Percentiles rank a stretch among this genome's conserved stretches.
phyloP scores from a whole-genome alignment of 2,888 invertebrate genomes.

The Lochmaea capreae region DNA sequence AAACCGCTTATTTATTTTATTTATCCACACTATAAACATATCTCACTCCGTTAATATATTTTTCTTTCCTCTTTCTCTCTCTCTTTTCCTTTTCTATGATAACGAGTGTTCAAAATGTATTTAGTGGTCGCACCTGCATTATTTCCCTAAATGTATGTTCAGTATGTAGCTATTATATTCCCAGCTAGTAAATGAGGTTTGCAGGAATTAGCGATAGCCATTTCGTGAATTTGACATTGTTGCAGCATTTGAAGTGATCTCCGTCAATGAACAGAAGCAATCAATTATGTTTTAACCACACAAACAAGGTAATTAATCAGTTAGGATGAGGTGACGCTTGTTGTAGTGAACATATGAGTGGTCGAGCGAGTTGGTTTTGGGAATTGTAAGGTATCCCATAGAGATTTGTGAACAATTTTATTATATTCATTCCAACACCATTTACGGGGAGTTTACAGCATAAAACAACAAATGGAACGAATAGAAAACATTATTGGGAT shows the following conservation, averaged over 20 bases:
- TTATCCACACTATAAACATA: background rate
- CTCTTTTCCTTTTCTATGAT: background rate
- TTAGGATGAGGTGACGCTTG: background rate
- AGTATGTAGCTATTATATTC: conserved; percentile 14
- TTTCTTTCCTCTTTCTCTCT: background rate
- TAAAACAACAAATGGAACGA: too few species aligned
- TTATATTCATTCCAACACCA: too few species aligned
- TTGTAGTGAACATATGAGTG: background rate
- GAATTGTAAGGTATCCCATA: background rate
- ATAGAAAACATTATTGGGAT: too few species aligned
- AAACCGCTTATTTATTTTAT: background rate
- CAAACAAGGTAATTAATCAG: conserved; percentile 25
- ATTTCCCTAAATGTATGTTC: conserved; percentile 17
- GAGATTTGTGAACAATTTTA: background rate
- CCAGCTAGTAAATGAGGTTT: conserved; percentile 21
- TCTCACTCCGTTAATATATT: background rate
- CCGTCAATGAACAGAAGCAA: conserved; percentile 22
- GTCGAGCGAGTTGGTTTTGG: background rate
- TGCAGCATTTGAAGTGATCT: conserved; percentile 25
- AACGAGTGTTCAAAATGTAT: conserved; percentile 4
- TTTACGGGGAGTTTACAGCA: too few species aligned
- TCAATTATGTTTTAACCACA: conserved; percentile 24
- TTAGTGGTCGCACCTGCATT: conserved; percentile 13
- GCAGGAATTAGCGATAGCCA: conserved; percentile 25
- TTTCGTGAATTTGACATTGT: conserved; percentile 28